Conservation (phyloP, 2,797 vertebrate species). For the Oryzias dopingdopingensis region DNA sequence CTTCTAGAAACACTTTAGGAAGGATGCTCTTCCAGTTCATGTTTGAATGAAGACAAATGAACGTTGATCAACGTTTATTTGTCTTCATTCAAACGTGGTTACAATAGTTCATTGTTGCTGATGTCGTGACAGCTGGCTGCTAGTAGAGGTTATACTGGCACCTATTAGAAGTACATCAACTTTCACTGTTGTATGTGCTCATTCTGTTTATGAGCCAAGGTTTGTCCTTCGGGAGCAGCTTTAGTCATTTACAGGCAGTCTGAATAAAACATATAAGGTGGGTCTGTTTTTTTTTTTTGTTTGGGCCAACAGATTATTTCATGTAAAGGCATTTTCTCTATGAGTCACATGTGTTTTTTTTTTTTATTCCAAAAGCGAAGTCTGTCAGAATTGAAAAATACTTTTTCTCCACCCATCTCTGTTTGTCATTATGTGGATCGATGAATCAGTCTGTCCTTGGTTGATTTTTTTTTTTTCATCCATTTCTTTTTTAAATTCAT, state of each 20-base stretch:
- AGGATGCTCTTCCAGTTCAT: too few species aligned
- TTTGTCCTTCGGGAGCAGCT: slow-evolving; percentile 47
- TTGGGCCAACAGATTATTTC: slow-evolving; percentile 1
- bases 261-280: slow-evolving; percentile 7
- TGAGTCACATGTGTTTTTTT: slow-evolving; percentile 11
- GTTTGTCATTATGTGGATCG: slow-evolving; percentile 17
- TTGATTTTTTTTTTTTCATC: slow-evolving; percentile 34
- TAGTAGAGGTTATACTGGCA: slow-evolving; percentile 22
- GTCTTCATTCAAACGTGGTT: too few species aligned
- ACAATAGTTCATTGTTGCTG: too few species aligned
- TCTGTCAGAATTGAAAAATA: slow-evolving; percentile 12
- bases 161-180: slow-evolving; percentile 39
- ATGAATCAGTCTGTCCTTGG: slow-evolving; percentile 27
- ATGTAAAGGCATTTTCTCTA: background rate
- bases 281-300: slow-evolving; percentile 6
- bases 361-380: slow-evolving; percentile 7
- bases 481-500: background rate
- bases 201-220: slow-evolving; percentile 43
- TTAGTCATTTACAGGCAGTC: slow-evolving; percentile 42
- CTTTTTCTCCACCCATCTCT: slow-evolving; percentile 27
- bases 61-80: too few species aligned
- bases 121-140: slow-evolving; percentile 1
- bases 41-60: too few species aligned
- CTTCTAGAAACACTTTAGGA: too few species aligned
- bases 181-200: slow-evolving; percentile 28